These are phyloP conservation scores for Pitangus sulphuratus DNA, from an alignment of 2,797 vertebrate genomes.

Conservation along the genomic window DNA sequence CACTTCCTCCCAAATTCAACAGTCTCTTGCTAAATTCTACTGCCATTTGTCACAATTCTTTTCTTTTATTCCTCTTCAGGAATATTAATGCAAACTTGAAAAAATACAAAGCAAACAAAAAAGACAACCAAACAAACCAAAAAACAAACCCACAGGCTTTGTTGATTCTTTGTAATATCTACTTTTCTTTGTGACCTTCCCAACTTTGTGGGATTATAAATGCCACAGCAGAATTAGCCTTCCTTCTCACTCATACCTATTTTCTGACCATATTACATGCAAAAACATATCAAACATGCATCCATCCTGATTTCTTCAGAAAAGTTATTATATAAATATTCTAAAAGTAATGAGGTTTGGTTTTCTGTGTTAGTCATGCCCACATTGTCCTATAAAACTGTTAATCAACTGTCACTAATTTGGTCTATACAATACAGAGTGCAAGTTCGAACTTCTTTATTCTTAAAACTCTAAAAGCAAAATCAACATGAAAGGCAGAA, in stretches of 20 bases:
- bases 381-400: background rate
- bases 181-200: background rate
- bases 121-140: background rate
- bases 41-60: background rate
- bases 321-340: background rate
- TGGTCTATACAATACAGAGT: background rate
- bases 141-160: background rate
- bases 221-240: background rate
- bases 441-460: background rate
- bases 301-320: background rate
- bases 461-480: background rate
- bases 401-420: background rate
- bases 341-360: rapidly evolving
- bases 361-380: background rate
- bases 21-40: background rate
- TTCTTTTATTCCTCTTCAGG: background rate
- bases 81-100: background rate
- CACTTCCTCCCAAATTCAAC: background rate
- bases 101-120: rapidly evolving
- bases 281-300: background rate
- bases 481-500: background rate
- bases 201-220: background rate
- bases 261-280: background rate
- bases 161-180: background rate
- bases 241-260: background rate